phyloP scores from a whole-genome alignment of 2,797 vertebrate species.

The Sebastes variabilis region DNA sequence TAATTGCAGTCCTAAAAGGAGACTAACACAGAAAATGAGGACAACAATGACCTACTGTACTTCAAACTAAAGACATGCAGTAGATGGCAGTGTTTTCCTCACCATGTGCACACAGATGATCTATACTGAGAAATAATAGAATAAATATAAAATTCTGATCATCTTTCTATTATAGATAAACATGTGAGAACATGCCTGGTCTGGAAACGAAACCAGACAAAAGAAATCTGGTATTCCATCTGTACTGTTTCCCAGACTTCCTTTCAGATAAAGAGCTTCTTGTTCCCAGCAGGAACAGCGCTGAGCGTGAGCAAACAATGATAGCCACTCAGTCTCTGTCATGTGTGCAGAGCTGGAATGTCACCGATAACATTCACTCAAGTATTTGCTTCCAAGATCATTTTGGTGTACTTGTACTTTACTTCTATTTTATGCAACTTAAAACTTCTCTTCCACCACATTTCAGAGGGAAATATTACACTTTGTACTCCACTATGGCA shows the following conservation, averaged over 20 bases:
- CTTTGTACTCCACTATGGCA: too few species aligned
- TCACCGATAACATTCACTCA: neutral
- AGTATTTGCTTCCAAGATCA: neutral
- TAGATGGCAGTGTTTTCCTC: neutral
- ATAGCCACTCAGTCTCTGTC: neutral
- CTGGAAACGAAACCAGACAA: neutral
- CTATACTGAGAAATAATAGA: neutral
- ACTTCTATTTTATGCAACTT: neutral
- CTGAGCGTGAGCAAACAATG: constrained; percentile 24
- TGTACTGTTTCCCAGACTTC: neutral
- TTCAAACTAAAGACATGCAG: neutral
- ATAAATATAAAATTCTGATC: neutral
- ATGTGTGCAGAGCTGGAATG: constrained; percentile 8
- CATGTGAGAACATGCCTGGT: neutral
- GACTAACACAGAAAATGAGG: too few species aligned
- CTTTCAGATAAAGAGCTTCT: constrained; percentile 33
- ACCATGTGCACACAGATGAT: neutral
- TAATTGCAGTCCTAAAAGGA: too few species aligned
- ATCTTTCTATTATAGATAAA: neutral
- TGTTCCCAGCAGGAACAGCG: constrained; percentile 24
- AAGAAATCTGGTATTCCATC: neutral
- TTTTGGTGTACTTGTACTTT: neutral
- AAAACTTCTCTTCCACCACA: neutral
- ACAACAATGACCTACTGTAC: too few species aligned
- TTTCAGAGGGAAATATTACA: neutral